Percentiles rank a stretch among this genome's conserved stretches.
Conservation (phyloP, 2,888 invertebrate species). For the Lasius platythorax region DNA sequence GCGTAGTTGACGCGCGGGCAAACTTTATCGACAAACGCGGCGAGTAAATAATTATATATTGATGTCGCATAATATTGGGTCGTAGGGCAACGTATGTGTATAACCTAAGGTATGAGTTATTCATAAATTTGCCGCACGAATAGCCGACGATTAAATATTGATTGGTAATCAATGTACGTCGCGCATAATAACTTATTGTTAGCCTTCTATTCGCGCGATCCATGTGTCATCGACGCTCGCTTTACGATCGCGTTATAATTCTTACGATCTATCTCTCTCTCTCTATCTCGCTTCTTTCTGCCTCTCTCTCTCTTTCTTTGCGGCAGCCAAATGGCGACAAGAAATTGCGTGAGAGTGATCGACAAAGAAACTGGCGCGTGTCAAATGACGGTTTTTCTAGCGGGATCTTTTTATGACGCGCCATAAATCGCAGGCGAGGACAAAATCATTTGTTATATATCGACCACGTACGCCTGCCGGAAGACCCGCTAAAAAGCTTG, state of each 20-base stretch:
- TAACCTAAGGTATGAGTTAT: background rate
- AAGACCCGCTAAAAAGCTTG: conserved; percentile 1
- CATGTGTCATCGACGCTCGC: background rate
- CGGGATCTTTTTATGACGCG: background rate
- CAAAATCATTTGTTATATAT: conserved; percentile 13
- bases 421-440: conserved; percentile 6
- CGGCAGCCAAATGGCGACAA: background rate
- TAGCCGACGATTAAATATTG: background rate
- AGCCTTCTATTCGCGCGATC: background rate
- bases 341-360: background rate
- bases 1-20: background rate
- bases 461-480: background rate
- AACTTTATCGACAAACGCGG: conserved; percentile 17
- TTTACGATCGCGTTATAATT: background rate
- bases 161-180: background rate
- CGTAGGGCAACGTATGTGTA: background rate
- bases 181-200: background rate
- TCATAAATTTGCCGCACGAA: background rate
- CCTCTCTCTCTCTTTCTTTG: background rate
- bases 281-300: too few species aligned
- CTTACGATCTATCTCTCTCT: background rate
- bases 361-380: background rate
- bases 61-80: background rate
- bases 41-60: conserved; percentile 25
- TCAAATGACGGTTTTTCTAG: background rate